Evolutionary conservation across 2,888 invertebrate genomes (phyloP).

Genomic region (Syrista parreyssii): DNA sequence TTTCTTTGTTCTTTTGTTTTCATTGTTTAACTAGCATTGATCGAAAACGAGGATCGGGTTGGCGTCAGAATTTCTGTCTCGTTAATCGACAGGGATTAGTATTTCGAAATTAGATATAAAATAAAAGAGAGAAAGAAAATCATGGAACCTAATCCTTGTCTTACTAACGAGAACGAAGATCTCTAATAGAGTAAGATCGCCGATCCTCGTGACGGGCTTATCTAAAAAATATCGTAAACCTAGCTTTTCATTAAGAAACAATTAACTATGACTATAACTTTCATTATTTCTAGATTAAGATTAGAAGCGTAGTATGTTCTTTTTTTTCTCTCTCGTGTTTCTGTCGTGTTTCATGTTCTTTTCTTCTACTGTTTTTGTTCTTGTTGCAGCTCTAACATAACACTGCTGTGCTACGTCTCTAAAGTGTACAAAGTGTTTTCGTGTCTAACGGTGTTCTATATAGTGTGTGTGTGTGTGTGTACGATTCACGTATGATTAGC

Average conservation of each 20-base stretch:
- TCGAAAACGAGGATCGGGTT: constrained; percentile 30
- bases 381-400: neutral
- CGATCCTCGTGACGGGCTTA: constrained; percentile 18
- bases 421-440: neutral
- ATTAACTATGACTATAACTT: constrained; percentile 55
- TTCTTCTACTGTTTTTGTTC: neutral
- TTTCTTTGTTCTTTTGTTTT: constrained; percentile 6
- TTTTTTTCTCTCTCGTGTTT: constrained; percentile 36
- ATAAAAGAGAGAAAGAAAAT: neutral
- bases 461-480: constrained; percentile 3
- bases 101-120: neutral
- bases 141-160: neutral
- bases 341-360: constrained; percentile 34
- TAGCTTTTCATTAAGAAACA: constrained; percentile 52
- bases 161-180: neutral
- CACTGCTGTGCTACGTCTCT: neutral
- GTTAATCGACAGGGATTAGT: constrained; percentile 12
- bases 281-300: constrained; percentile 59
- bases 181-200: neutral
- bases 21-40: constrained; percentile 38
- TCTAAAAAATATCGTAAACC: constrained; percentile 54
- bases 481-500: neutral
- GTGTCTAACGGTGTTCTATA: neutral
- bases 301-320: constrained; percentile 60
- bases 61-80: constrained; percentile 21